phyloP scores from a whole-genome alignment of 2,797 vertebrate genomes.

The Sciurus carolinensis region DNA sequence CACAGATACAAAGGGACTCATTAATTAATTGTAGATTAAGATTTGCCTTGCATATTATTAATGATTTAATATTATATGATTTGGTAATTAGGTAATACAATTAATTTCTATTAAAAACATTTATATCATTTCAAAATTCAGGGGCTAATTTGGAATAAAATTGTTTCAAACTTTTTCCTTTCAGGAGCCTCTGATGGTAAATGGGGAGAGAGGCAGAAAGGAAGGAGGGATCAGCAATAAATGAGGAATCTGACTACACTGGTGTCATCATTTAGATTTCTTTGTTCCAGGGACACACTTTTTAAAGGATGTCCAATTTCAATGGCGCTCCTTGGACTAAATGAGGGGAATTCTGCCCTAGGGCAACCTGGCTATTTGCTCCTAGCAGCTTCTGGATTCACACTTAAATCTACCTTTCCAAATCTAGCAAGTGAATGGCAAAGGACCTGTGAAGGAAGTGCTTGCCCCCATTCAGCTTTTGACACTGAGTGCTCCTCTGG shows the following conservation, averaged over 20 bases:
- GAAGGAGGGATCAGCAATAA: neutral
- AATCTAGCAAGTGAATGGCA: neutral
- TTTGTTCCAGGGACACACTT: neutral
- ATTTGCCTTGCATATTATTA: constrained; percentile 81
- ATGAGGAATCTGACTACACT: neutral
- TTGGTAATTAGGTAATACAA: constrained; percentile 83
- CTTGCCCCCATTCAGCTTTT: neutral
- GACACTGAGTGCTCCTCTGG: neutral
- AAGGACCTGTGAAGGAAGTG: neutral
- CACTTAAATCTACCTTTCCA: neutral
- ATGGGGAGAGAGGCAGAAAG: neutral
- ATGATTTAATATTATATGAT: constrained; percentile 86
- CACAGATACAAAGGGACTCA: constrained; percentile 77
- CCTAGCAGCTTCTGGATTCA: neutral
- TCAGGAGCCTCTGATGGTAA: neutral
- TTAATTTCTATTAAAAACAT: constrained; percentile 71
- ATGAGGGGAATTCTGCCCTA: neutral
- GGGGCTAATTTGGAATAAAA: constrained; percentile 44
- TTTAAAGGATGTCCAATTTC: neutral
- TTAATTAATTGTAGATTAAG: constrained; percentile 84
- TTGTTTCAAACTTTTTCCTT: constrained; percentile 18
- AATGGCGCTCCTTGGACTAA: neutral
- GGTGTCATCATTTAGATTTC: neutral
- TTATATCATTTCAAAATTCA: constrained; percentile 52
- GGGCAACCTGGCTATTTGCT: rapidly evolving